phyloP scores from a whole-genome alignment of 1,140 invertebrate species.

The Drosophila persimilis region DNA sequence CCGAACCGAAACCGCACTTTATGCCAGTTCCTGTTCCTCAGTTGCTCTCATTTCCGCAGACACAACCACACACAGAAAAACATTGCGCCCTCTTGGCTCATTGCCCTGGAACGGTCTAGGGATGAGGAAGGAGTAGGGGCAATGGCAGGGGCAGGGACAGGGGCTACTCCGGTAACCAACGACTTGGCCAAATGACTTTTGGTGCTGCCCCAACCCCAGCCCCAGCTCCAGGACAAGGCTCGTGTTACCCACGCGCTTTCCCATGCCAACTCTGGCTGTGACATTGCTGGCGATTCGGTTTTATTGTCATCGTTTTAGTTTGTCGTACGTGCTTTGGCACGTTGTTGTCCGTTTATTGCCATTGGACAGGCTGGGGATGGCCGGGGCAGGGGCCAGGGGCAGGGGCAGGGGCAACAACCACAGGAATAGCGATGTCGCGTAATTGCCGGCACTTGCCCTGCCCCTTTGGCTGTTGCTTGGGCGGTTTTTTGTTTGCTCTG shows the following conservation, averaged over 20 bases:
- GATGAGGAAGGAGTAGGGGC: not conserved
- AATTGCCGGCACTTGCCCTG: slow-evolving; percentile 63
- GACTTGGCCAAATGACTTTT: slow-evolving; percentile 61
- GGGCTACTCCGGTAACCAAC: slow-evolving; percentile 24
- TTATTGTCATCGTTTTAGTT: slow-evolving; percentile 78
- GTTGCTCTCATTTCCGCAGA: slow-evolving; percentile 56
- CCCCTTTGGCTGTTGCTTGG: no score
- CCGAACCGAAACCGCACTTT: slow-evolving; percentile 50
- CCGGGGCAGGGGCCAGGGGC: slow-evolving; percentile 10
- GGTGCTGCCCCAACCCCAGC: slow-evolving; percentile 5
- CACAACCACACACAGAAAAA: slow-evolving; percentile 26
- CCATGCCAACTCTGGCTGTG: slow-evolving; percentile 29
- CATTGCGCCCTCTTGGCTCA: slow-evolving; percentile 75
- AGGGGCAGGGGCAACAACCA: slow-evolving; percentile 27
- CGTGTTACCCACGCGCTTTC: slow-evolving; percentile 76
- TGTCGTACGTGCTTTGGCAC: slow-evolving; percentile 76
- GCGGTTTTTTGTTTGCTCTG: slow-evolving; percentile 47
- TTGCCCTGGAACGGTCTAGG: slow-evolving; percentile 47
- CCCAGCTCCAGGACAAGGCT: slow-evolving; percentile 24
- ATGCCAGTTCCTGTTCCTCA: slow-evolving; percentile 61
- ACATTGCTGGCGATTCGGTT: slow-evolving; percentile 61
- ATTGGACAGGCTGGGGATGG: slow-evolving; percentile 17
- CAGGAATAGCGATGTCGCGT: slow-evolving; percentile 39
- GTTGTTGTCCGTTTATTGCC: slow-evolving; percentile 72
- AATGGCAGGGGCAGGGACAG: no score